These are phyloP conservation scores for Capromys pilorides DNA, from an alignment of 2,797 vertebrate species.

Conservation along the genomic window DNA sequence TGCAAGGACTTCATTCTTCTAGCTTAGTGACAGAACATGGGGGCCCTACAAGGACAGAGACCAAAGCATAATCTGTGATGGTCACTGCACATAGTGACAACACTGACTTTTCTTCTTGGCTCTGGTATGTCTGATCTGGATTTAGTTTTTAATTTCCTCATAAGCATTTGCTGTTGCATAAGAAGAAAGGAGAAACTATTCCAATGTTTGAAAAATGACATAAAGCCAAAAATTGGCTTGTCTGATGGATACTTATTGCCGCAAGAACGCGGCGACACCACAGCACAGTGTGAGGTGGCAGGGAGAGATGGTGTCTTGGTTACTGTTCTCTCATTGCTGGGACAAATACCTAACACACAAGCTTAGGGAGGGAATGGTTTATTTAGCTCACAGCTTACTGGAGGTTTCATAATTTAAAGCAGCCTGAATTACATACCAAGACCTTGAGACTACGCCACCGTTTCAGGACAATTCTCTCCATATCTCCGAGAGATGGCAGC, in stretches of 20 bases:
- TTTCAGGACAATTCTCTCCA: too few relatives aligned
- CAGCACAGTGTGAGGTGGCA: background rate
- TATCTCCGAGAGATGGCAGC: too few relatives aligned
- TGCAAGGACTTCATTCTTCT: background rate
- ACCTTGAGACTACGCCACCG: too few relatives aligned
- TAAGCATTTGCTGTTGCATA: constrained; percentile 15
- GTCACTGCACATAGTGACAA: background rate
- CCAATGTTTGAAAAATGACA: constrained; percentile 3
- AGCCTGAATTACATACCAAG: too few relatives aligned
- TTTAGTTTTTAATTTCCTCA: constrained; percentile 1
- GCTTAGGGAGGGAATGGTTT: too few relatives aligned
- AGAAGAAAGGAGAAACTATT: background rate
- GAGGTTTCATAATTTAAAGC: too few relatives aligned
- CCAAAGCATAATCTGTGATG: background rate
- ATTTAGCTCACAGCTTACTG: too few relatives aligned
- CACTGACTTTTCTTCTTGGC: background rate
- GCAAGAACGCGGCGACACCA: background rate
- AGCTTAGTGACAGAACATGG: background rate
- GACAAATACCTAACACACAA: too few relatives aligned
- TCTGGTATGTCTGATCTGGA: background rate
- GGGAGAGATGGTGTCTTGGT: too few relatives aligned
- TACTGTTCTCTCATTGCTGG: too few relatives aligned
- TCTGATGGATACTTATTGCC: background rate
- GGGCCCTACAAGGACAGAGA: background rate
- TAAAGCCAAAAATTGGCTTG: background rate